Conservation (phyloP, 2,888 invertebrate species). For the Chironomus riparius region DNA sequence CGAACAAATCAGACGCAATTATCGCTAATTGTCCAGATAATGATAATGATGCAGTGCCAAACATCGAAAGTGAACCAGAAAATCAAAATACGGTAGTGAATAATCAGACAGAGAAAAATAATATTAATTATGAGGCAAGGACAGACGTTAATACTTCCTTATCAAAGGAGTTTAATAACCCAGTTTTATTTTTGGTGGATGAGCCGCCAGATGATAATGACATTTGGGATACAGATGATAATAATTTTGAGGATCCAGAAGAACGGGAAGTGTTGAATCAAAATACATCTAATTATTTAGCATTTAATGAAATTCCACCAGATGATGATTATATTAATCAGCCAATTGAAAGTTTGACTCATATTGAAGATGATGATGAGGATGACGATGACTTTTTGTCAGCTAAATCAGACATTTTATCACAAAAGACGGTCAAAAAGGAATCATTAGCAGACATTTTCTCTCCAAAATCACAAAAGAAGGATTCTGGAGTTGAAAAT, state of each 20-base stretch:
- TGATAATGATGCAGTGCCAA: background rate
- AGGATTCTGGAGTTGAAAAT: no score
- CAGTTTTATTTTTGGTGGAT: constrained; percentile 27
- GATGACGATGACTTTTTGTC: background rate
- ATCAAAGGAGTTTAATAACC: background rate
- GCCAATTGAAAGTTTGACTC: background rate
- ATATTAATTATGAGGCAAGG: background rate
- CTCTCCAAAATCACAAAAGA: no score
- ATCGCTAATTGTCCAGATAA: background rate
- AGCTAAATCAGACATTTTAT: no score
- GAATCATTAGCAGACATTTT: no score
- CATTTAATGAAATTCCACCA: constrained; percentile 30
- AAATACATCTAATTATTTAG: constrained; percentile 22
- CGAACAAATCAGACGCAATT: background rate
- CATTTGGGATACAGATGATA: constrained; percentile 19
- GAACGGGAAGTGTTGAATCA: background rate
- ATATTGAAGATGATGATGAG: background rate
- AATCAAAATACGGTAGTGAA: background rate
- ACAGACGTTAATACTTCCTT: no score
- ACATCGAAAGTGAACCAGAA: background rate
- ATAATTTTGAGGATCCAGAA: constrained; percentile 23
- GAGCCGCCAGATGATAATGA: constrained; percentile 29
- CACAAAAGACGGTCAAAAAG: no score
- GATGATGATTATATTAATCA: constrained; percentile 24
- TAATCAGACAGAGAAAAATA: background rate